phyloP scores from a whole-genome alignment of 2,113 vertebrate genomes.

The Eudorcas thomsonii region DNA sequence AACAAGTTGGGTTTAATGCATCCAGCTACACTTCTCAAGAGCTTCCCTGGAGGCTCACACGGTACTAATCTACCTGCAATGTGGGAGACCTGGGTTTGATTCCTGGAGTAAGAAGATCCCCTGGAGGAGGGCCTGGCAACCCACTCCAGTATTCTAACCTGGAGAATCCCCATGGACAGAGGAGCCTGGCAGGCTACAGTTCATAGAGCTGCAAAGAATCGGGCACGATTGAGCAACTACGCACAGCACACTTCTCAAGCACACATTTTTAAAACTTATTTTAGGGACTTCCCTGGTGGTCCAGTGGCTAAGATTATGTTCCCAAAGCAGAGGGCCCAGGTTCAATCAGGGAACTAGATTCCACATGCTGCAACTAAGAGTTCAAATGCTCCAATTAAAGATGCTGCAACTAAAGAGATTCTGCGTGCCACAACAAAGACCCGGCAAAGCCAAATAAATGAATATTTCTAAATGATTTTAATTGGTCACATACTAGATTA shows the following conservation, averaged over 20 bases:
- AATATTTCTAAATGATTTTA: background rate
- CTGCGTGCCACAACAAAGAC: background rate
- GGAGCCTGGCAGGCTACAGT: background rate
- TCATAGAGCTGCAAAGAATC: background rate
- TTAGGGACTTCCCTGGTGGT: background rate
- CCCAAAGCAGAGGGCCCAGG: background rate
- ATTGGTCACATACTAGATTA: background rate
- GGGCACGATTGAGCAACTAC: background rate
- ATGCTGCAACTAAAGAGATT: background rate
- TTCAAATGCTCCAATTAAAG: background rate
- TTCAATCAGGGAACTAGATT: background rate
- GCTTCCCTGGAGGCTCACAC: background rate
- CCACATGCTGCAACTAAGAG: background rate
- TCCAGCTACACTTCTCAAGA: background rate
- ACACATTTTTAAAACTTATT: background rate
- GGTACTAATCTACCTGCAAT: background rate
- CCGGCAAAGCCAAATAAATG: background rate
- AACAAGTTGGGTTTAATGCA: background rate
- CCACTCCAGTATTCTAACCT: background rate
- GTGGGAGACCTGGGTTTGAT: background rate
- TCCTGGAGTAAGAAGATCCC: background rate
- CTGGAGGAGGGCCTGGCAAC: background rate
- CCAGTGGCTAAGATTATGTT: background rate
- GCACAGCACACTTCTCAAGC: background rate
- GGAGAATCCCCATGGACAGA: background rate